Percentiles rank a stretch among this genome's conserved stretches.
These are phyloP conservation scores for Congeria kusceri DNA, from an alignment of 2,888 invertebrate species.

Conservation along the genomic window DNA sequence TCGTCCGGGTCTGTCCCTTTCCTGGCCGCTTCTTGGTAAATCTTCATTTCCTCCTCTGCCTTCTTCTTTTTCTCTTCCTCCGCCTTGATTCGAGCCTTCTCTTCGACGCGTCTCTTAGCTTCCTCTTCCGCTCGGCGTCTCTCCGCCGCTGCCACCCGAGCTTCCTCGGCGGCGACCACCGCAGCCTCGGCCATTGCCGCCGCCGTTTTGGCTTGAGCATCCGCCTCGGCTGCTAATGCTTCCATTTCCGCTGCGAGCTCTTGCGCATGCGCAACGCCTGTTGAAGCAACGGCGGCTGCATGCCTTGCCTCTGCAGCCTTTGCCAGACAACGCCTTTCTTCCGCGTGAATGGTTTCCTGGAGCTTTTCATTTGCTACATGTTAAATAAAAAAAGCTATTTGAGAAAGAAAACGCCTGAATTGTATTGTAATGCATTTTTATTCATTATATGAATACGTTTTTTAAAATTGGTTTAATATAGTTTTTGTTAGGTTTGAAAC, in stretches of 20 bases:
- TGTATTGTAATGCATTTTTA: no score
- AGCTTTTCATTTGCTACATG: conserved; percentile 62
- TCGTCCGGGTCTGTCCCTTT: conserved; percentile 76
- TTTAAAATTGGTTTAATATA: no score
- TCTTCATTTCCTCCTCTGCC: conserved; percentile 68
- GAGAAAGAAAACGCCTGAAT: no score
- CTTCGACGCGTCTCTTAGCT: conserved; percentile 67
- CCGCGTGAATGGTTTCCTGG: conserved; percentile 64
- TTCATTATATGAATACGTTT: no score
- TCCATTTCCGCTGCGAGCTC: conserved; percentile 66
- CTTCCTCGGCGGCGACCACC: conserved; percentile 64
- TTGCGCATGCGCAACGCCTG: conserved; percentile 65
- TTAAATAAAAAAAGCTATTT: no score
- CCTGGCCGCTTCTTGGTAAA: conserved; percentile 67
- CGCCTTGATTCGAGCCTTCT: conserved; percentile 69
- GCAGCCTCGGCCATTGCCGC: conserved; percentile 63
- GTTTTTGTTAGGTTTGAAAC: no score
- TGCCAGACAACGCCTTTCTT: conserved; percentile 65
- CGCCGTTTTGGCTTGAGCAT: conserved; percentile 65
- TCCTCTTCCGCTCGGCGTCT: conserved; percentile 69
- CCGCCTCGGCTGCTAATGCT: conserved; percentile 67
- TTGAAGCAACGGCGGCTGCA: conserved; percentile 63
- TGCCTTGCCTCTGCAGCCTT: conserved; percentile 71
- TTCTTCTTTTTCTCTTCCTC: conserved; percentile 69
- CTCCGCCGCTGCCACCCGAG: conserved; percentile 69